These are phyloP conservation scores for Eledone cirrhosa DNA, from an alignment of 2,888 invertebrate species.

Conservation along the genomic window DNA sequence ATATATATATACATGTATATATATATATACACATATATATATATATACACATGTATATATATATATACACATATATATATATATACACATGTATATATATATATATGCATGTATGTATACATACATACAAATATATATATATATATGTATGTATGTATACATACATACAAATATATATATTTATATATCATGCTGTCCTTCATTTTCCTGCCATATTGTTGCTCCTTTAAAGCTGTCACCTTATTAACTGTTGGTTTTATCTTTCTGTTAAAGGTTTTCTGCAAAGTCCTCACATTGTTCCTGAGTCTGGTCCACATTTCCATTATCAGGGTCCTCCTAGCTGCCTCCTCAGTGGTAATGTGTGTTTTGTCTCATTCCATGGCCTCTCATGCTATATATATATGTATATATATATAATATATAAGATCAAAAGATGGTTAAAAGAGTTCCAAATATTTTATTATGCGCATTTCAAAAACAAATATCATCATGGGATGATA, in stretches of 20 bases:
- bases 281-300: conserved; percentile 25
- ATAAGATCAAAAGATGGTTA: no score
- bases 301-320: conserved; percentile 25
- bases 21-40: no score
- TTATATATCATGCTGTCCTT: neutral
- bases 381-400: no score
- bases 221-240: neutral
- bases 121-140: neutral
- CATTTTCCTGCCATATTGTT: neutral
- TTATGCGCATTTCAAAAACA: no score
- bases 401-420: no score
- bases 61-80: no score
- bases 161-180: neutral
- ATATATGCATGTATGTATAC: neutral
- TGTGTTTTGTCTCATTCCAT: conserved; percentile 27
- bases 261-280: conserved; percentile 23
- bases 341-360: conserved; percentile 24
- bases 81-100: neutral
- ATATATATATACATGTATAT: no score
- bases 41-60: no score
- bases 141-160: neutral
- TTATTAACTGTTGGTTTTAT: conserved; percentile 15
- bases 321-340: conserved; percentile 16
- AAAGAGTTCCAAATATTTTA: no score
- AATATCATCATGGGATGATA: no score